These are phyloP conservation scores for Bombus vancouverensis DNA, from an alignment of 1,140 invertebrate species.

Conservation along the genomic window DNA sequence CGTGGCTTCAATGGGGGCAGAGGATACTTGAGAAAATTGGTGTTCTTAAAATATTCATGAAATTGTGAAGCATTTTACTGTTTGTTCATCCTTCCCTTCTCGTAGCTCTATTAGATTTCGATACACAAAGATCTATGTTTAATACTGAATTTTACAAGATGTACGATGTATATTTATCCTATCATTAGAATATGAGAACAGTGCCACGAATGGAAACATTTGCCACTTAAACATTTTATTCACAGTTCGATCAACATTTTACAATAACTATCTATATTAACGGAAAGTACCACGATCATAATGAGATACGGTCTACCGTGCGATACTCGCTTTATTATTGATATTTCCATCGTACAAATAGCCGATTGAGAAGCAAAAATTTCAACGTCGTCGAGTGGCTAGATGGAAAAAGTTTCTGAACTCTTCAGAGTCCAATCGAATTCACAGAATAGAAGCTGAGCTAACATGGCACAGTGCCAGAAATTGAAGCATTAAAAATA, in stretches of 20 bases:
- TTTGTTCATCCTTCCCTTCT: not conserved
- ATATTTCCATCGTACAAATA: not conserved
- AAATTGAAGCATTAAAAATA: slow-evolving; percentile 52
- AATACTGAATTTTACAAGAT: too few relatives aligned
- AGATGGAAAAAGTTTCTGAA: slow-evolving; percentile 45
- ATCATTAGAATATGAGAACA: too few relatives aligned
- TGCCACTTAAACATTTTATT: too few relatives aligned
- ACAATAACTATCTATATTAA: not conserved
- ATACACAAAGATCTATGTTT: not conserved
- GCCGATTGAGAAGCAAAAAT: not conserved
- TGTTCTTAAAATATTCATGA: not conserved
- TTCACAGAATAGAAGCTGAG: slow-evolving; percentile 21
- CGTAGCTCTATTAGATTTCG: not conserved
- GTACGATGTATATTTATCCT: not conserved
- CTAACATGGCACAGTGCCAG: slow-evolving; percentile 12
- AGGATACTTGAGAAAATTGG: not conserved
- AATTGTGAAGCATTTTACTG: not conserved
- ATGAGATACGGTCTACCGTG: not conserved
- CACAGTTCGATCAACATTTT: not conserved
- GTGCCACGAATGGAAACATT: not conserved
- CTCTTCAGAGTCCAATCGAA: slow-evolving; percentile 38
- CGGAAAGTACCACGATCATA: not conserved
- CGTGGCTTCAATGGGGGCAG: too few relatives aligned
- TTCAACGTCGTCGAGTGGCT: not conserved
- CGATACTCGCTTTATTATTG: not conserved